A percentile compares a stretch with the other conserved stretches of the same genome.
These are phyloP conservation scores for Lasioglossum oenotherae DNA, from an alignment of 2,888 invertebrate species.

Conservation along the genomic window DNA sequence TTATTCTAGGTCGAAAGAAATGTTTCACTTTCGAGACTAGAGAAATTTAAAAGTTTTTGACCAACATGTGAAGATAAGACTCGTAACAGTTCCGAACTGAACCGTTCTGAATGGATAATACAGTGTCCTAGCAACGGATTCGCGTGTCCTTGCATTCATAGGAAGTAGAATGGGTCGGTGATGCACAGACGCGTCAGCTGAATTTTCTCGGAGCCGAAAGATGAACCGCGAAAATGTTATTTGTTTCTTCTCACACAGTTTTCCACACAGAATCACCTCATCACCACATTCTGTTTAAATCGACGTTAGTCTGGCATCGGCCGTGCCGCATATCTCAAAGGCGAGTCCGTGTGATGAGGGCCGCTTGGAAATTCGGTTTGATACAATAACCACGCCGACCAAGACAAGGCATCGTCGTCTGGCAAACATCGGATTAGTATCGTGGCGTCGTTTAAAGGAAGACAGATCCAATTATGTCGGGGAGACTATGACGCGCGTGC, in stretches of 20 bases:
- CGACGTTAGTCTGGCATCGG: not conserved
- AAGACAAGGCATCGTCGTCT: not conserved
- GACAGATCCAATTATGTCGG: slow-evolving; percentile 59
- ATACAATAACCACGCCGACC: not conserved
- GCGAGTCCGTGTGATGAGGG: not conserved
- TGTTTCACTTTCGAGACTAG: too few relatives aligned
- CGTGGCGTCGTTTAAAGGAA: slow-evolving; percentile 25
- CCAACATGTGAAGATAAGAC: too few relatives aligned
- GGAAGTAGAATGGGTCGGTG: not conserved
- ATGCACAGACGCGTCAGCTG: not conserved
- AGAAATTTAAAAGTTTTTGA: too few relatives aligned
- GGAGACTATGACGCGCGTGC: slow-evolving; percentile 6
- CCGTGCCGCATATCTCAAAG: not conserved
- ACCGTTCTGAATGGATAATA: too few relatives aligned
- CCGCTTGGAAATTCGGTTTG: slow-evolving; percentile 5
- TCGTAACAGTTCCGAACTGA: too few relatives aligned
- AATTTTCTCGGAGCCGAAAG: not conserved
- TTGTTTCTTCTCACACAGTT: not conserved
- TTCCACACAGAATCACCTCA: not conserved
- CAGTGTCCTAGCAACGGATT: too few relatives aligned
- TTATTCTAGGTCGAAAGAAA: too few relatives aligned
- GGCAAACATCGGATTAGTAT: not conserved
- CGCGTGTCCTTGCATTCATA: too few relatives aligned
- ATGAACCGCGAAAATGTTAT: not conserved
- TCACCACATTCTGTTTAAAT: not conserved